Percentiles rank a stretch among this genome's conserved stretches.
phyloP scores from a whole-genome alignment of 2,797 vertebrate genomes.

The Diceros bicornis region DNA sequence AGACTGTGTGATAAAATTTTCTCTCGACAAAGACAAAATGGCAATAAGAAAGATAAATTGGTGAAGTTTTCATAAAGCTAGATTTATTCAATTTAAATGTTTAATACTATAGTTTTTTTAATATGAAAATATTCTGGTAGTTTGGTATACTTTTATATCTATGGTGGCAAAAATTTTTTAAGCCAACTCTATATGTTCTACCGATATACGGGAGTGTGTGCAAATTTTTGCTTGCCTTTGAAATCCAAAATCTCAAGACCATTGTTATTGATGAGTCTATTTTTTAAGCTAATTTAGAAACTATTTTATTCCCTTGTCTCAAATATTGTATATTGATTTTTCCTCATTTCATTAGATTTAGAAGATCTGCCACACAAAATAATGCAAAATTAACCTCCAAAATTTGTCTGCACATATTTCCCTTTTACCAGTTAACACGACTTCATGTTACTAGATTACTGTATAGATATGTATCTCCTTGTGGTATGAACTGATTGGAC shows the following conservation, averaged over 20 bases:
- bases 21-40: not conserved
- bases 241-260: not conserved
- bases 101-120: not conserved
- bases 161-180: not conserved
- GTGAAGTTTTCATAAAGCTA: not conserved
- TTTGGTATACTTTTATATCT: not conserved
- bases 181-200: not conserved
- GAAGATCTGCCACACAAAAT: not conserved
- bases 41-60: not conserved
- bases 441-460: not conserved
- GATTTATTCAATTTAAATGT: slow-evolving; percentile 1
- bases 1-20: not conserved
- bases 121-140: not conserved
- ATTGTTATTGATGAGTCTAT: not conserved
- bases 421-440: not conserved
- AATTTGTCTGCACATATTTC: not conserved
- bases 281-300: not conserved
- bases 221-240: not conserved
- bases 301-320: not conserved
- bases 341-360: not conserved
- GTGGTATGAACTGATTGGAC: not conserved
- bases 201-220: not conserved
- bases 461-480: not conserved
- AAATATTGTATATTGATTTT: not conserved
- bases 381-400: not conserved